These are phyloP conservation scores for Dynastes grantii DNA, from an alignment of 2,888 invertebrate genomes.

Conservation along the genomic window DNA sequence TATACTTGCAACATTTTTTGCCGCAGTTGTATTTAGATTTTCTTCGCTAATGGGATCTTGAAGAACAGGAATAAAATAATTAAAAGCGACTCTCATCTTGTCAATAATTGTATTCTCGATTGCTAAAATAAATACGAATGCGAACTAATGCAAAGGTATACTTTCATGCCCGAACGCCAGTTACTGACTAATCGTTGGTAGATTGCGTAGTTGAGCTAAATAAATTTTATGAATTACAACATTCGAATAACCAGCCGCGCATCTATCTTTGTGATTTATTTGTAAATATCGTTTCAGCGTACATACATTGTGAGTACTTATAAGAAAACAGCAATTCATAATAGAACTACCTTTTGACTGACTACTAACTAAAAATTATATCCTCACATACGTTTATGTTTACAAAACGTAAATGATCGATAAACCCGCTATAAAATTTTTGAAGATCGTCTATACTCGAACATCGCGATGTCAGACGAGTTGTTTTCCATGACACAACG, in stretches of 20 bases:
- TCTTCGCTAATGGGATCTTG: slow-evolving; percentile 56
- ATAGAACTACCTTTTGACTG: too few relatives aligned
- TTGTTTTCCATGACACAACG: slow-evolving; percentile 33
- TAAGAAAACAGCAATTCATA: too few relatives aligned
- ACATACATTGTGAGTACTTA: background rate
- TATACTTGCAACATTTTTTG: slow-evolving; percentile 70
- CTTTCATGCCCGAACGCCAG: slow-evolving; percentile 29
- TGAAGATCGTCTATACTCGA: slow-evolving; percentile 22
- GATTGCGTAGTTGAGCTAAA: slow-evolving; percentile 57
- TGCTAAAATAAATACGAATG: slow-evolving; percentile 28
- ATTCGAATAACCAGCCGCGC: background rate
- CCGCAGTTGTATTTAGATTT: slow-evolving; percentile 52
- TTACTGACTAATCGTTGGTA: slow-evolving; percentile 45
- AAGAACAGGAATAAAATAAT: slow-evolving; percentile 55
- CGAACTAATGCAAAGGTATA: slow-evolving; percentile 1
- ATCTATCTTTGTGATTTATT: background rate
- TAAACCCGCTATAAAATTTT: slow-evolving; percentile 9
- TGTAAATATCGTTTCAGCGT: slow-evolving; percentile 1
- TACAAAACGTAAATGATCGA: background rate
- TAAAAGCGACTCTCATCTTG: slow-evolving; percentile 57
- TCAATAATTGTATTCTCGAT: slow-evolving; percentile 11
- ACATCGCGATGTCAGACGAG: slow-evolving; percentile 24
- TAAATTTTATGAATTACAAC: slow-evolving; percentile 56
- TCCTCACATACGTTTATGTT: too few relatives aligned
- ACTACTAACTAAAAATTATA: too few relatives aligned